Evolutionary conservation across 2,888 invertebrate species (phyloP).

Genomic region (Lasioglossum vierecki): DNA sequence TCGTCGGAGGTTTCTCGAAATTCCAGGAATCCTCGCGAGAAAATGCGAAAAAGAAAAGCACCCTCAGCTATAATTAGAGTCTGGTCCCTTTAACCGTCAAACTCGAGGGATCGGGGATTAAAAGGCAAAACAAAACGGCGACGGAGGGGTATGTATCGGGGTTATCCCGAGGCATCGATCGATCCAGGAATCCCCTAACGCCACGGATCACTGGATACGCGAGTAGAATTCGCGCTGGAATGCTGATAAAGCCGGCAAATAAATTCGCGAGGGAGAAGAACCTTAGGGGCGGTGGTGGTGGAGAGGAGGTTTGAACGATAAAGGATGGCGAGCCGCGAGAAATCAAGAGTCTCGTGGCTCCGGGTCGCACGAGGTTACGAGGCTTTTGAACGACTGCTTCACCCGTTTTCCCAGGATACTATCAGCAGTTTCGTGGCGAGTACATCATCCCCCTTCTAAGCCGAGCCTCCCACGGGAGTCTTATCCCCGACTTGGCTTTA

Average conservation of each 20-base stretch:
- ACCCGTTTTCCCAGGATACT: constrained; percentile 70
- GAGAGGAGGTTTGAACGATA: not conserved
- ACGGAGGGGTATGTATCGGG: not conserved
- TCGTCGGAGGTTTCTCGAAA: not conserved
- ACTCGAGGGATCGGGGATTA: not conserved
- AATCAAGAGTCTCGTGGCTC: constrained; percentile 17
- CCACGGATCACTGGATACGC: constrained; percentile 1
- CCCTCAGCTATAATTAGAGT: not conserved
- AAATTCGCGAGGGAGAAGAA: constrained; percentile 23
- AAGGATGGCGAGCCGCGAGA: constrained; percentile 8
- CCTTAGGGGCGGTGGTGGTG: not conserved
- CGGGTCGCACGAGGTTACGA: constrained; percentile 41
- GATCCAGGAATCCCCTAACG: constrained; percentile 11
- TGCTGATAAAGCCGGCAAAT: constrained; percentile 31
- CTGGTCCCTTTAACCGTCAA: not conserved
- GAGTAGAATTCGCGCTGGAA: constrained; percentile 9
- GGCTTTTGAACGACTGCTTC: constrained; percentile 59
- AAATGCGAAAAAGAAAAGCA: not conserved
- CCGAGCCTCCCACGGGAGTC: constrained; percentile 71
- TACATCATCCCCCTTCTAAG: constrained; percentile 73
- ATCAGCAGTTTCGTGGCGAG: constrained; percentile 76
- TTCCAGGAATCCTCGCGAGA: not conserved
- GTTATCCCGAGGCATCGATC: not conserved
- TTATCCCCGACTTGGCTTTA: constrained; percentile 74
- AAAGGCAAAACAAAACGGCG: not conserved